Evolutionary conservation across 1,140 invertebrate species (phyloP).

Genomic region (Drosophila jambulina): DNA sequence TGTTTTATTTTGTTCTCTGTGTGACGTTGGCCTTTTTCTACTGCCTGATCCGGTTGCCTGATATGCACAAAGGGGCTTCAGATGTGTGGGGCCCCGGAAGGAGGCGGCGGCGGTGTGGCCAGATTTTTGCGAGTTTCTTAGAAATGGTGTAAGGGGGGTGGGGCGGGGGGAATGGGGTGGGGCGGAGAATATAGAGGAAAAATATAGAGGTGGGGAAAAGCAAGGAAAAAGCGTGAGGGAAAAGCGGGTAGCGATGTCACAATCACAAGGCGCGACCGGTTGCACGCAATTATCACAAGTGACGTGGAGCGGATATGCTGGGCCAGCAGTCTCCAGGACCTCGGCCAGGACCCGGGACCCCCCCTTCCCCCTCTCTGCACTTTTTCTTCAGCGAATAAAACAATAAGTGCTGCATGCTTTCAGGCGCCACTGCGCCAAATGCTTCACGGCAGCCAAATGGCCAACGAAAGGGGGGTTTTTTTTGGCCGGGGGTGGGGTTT

Average conservation of each 20-base stretch:
- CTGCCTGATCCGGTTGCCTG: constrained; percentile 73
- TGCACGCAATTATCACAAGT: constrained; percentile 83
- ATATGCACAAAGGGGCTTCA: constrained; percentile 79
- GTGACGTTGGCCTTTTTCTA: constrained; percentile 52
- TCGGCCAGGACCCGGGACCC: not conserved
- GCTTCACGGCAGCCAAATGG: constrained; percentile 74
- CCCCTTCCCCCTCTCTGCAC: not conserved
- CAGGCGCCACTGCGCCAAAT: constrained; percentile 78
- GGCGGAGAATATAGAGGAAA: not conserved
- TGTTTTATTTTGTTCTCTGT: constrained; percentile 55
- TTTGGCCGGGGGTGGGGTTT: not conserved
- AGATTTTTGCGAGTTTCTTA: constrained; percentile 73
- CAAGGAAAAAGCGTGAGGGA: not conserved
- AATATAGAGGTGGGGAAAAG: not conserved
- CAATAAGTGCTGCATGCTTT: constrained; percentile 82
- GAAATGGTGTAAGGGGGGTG: constrained; percentile 23
- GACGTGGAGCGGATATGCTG: constrained; percentile 82
- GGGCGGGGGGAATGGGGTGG: not conserved
- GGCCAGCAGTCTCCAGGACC: constrained; percentile 44
- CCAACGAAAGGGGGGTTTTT: constrained; percentile 30
- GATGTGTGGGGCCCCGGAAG: constrained; percentile 43
- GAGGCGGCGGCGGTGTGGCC: constrained; percentile 48
- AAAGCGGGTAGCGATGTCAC: constrained; percentile 41
- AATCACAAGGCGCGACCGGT: constrained; percentile 66
- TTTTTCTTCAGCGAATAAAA: constrained; percentile 68